A percentile compares a stretch with the other conserved stretches of the same genome.
phyloP scores from a whole-genome alignment of 1,140 invertebrate genomes.

The Anthonomus grandis region DNA sequence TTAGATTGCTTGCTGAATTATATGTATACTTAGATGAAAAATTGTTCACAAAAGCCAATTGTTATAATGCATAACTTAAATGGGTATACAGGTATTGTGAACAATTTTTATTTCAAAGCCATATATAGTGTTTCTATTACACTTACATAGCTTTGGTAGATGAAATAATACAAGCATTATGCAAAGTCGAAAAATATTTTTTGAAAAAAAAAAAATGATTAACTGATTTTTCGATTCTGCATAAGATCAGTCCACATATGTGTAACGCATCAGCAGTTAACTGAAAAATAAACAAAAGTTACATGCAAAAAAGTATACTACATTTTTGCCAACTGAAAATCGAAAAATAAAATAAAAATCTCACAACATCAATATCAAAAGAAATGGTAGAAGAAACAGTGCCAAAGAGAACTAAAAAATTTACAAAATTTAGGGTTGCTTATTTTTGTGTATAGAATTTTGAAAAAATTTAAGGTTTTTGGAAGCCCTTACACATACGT shows the following conservation, averaged over 20 bases:
- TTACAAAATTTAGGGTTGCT: slow-evolving; percentile 22
- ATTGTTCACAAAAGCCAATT: too few species aligned
- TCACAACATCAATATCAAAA: slow-evolving; percentile 20
- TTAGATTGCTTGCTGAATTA: too few species aligned
- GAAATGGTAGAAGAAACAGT: slow-evolving; percentile 13
- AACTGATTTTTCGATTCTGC: slow-evolving; percentile 5
- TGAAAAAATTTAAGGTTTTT: too few species aligned
- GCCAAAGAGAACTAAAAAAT: slow-evolving; percentile 1
- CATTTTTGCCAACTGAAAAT: slow-evolving; percentile 12
- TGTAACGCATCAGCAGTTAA: slow-evolving; percentile 17
- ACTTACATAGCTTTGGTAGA: too few species aligned
- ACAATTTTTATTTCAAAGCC: too few species aligned
- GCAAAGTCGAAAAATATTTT: too few species aligned
- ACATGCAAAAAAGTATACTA: slow-evolving; percentile 14
- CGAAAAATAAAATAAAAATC: slow-evolving; percentile 11
- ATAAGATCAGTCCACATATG: slow-evolving; percentile 21
- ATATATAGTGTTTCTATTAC: too few species aligned
- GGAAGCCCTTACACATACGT: slow-evolving; percentile 27
- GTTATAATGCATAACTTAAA: background rate
- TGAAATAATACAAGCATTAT: too few species aligned
- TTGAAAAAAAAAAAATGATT: too few species aligned
- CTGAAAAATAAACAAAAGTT: slow-evolving; percentile 11
- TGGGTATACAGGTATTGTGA: too few species aligned
- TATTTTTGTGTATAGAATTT: too few species aligned
- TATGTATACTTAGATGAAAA: too few species aligned